Evolutionary conservation across 2,113 vertebrate species (phyloP).

Genomic region (Eira barbara): DNA sequence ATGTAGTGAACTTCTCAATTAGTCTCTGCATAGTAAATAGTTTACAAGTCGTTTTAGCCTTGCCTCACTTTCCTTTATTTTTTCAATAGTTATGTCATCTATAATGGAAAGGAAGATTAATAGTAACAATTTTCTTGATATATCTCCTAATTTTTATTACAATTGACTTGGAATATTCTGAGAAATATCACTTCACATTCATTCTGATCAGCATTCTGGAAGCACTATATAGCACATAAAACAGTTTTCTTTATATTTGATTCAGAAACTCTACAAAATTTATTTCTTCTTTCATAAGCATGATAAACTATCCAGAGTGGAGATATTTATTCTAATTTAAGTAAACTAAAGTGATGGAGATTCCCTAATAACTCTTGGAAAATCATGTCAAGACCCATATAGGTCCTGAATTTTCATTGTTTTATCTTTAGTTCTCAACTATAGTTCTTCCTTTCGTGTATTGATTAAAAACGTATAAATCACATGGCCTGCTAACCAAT

Average conservation of each 20-base stretch:
- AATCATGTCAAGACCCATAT: neutral
- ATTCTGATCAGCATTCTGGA: neutral
- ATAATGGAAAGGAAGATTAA: neutral
- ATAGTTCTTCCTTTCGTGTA: neutral
- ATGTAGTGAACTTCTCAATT: neutral
- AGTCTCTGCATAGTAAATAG: neutral
- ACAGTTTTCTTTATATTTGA: neutral
- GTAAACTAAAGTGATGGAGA: neutral
- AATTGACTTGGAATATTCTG: neutral
- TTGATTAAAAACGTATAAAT: neutral
- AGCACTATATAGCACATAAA: neutral
- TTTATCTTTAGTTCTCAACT: neutral
- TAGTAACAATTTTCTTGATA: neutral
- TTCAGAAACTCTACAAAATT: neutral
- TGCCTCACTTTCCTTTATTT: neutral
- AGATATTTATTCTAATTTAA: neutral
- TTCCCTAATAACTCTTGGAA: neutral
- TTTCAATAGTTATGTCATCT: neutral
- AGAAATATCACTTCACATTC: neutral
- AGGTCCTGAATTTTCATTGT: neutral
- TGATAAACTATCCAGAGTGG: neutral
- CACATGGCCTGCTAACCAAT: neutral
- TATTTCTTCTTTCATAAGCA: neutral
- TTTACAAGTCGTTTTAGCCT: neutral
- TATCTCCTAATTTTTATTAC: conserved; percentile 38